phyloP scores from a whole-genome alignment of 2,888 invertebrate genomes.

The Eudemis profundana region DNA sequence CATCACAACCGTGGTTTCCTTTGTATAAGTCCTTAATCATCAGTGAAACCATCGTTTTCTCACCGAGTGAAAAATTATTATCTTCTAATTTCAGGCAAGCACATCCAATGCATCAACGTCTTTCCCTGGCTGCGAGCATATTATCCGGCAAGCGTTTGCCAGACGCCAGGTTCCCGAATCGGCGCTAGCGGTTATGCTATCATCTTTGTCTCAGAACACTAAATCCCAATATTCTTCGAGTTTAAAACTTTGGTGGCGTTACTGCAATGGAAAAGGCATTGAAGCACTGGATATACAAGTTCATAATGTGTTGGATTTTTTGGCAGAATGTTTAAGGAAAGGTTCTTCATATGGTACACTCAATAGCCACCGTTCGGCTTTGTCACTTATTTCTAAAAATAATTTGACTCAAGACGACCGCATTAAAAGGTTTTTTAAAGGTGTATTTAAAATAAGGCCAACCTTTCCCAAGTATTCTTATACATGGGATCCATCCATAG shows the following conservation, averaged over 20 bases:
- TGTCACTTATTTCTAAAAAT: constrained; percentile 20
- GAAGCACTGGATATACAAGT: constrained; percentile 13
- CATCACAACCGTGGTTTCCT: constrained; percentile 20
- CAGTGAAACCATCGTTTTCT: constrained; percentile 2
- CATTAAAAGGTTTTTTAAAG: constrained; percentile 21
- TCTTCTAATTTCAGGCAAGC: constrained; percentile 23
- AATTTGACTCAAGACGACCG: constrained; percentile 6
- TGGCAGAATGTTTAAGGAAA: background rate
- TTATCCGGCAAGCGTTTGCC: constrained; percentile 22
- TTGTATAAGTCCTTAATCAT: constrained; percentile 1
- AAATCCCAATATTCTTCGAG: constrained; percentile 18
- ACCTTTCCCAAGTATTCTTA: constrained; percentile 14
- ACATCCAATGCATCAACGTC: constrained; percentile 26
- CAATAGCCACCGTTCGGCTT: constrained; percentile 23
- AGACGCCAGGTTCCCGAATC: constrained; percentile 9
- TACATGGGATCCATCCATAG: constrained; percentile 15
- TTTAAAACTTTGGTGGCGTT: constrained; percentile 22
- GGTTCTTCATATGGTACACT: constrained; percentile 20
- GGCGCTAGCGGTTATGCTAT: constrained; percentile 14
- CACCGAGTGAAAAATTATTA: constrained; percentile 9
- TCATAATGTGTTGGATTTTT: constrained; percentile 3
- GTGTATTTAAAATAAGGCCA: constrained; percentile 18
- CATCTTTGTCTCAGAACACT: constrained; percentile 11
- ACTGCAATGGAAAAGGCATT: background rate
- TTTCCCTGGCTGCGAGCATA: constrained; percentile 31